These are phyloP conservation scores for Acleris holmiana DNA, from an alignment of 2,888 invertebrate genomes.

Conservation along the genomic window DNA sequence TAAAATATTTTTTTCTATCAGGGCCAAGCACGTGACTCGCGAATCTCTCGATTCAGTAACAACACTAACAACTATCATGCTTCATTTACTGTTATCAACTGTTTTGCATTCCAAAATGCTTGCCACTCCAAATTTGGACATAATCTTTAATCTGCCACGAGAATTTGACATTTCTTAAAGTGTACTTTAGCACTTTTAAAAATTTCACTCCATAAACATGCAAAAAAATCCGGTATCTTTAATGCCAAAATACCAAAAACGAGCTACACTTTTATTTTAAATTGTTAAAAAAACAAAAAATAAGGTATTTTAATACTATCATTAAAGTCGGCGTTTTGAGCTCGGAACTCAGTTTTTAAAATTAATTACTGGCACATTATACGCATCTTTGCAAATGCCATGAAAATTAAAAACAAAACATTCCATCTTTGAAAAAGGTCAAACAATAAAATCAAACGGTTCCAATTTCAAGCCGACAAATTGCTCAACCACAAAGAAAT, in stretches of 20 bases:
- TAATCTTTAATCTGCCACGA: constrained; percentile 14
- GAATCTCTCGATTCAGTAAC: too few relatives aligned
- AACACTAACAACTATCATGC: too few relatives aligned
- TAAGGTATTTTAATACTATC: constrained; percentile 35
- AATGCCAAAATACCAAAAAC: constrained; percentile 34
- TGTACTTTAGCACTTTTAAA: constrained; percentile 31
- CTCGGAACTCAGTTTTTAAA: constrained; percentile 31
- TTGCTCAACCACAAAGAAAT: constrained; percentile 17
- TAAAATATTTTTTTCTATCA: too few relatives aligned
- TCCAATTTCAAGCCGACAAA: constrained; percentile 20
- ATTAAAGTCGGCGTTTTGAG: constrained; percentile 34
- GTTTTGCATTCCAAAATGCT: not conserved
- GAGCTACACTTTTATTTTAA: constrained; percentile 17
- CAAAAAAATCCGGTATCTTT: constrained; percentile 20
- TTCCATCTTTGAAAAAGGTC: constrained; percentile 47
- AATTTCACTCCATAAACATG: constrained; percentile 29
- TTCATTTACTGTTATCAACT: not conserved
- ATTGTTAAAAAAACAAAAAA: constrained; percentile 27
- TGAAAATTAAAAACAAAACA: constrained; percentile 46
- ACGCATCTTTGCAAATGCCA: constrained; percentile 30
- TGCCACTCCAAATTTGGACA: constrained; percentile 2
- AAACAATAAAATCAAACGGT: constrained; percentile 10
- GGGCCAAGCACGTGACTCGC: too few relatives aligned
- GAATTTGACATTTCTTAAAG: constrained; percentile 28
- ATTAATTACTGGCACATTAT: constrained; percentile 33